Base-by-base conservation (phyloP, 2,797 vertebrate species). In the Oryzias dopingdopingensis region DNA sequence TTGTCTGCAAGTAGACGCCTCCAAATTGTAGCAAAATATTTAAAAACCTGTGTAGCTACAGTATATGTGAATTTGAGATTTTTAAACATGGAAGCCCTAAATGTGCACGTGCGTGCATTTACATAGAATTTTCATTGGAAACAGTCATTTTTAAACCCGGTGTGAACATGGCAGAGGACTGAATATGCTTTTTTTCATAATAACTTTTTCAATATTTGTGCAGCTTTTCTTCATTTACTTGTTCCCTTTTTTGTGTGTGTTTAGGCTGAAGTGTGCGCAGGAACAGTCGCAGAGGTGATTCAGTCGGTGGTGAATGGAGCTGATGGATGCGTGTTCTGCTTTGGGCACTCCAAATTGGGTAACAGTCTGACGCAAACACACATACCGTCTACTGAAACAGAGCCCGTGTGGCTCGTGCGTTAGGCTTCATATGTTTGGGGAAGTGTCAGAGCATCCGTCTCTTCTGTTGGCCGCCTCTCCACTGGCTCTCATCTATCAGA, bases 251-350 rank as follows among this genome's bases (percentile, higher is more conserved):
- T 71, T 22, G 66, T 49, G 5, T 57, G 24, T 86, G 61, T 77
- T 74, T 83, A 99, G 97, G 97, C 96, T 66, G 97, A 99, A 87
- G 94, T 99, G 43, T 98, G 96, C 13, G 97, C 97, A 1, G 96
- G 95, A 40, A 98, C 96, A 0, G 96, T 99, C 81, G 97, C 96
- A 0, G 97, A 99, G 74, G 97, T 99, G 82, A 98, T 99, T 88
- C 97, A 99, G 82, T 98, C 97, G 1, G 97, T 98, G 65, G 96
- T 99, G 77, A 99, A 98, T 7, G 97, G 97, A 66, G 97, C 97
- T 54, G 97, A 99, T 53, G 97, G 97, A 84, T 99, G 97, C 1
- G 94, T 99, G 67, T 99, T 99, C 93, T 99, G 97, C 76, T 99
- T 99, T 73, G 97, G 97, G 77, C 97, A 99, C 59, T 93, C 95